Conservation (phyloP, 2,113 vertebrate species). For the Sphaerodactylus townsendi region DNA sequence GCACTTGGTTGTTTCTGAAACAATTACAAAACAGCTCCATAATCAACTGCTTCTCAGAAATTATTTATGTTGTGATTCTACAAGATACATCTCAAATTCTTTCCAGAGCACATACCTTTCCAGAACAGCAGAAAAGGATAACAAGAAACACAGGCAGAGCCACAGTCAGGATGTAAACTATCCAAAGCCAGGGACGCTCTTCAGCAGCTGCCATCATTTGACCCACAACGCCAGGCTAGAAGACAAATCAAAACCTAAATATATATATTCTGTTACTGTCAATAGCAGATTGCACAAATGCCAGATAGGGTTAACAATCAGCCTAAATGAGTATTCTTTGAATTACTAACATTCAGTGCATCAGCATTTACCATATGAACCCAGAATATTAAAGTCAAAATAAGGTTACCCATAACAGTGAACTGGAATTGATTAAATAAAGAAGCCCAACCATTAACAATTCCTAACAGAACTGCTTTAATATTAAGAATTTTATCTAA, state of each 20-base stretch:
- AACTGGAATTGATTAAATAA: not conserved
- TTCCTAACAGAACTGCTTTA: not conserved
- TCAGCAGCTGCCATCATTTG: constrained; percentile 95
- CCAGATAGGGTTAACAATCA: too few species aligned
- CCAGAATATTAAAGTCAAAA: not conserved
- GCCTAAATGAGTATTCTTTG: not conserved
- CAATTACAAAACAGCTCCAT: not conserved
- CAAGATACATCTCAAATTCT: not conserved
- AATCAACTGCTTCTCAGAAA: not conserved
- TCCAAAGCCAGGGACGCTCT: constrained; percentile 96
- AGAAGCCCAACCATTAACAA: not conserved
- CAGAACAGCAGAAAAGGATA: constrained; percentile 95
- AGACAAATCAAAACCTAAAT: constrained; percentile 32
- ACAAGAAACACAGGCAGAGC: constrained; percentile 91
- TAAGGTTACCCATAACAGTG: not conserved
- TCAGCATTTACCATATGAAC: too few species aligned
- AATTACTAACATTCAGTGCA: too few species aligned
- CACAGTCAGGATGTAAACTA: constrained; percentile 93
- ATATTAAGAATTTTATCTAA: not conserved
- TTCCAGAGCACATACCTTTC: constrained; percentile 83
- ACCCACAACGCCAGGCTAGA: constrained; percentile 88
- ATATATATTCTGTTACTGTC: not conserved
- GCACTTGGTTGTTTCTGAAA: constrained; percentile 86
- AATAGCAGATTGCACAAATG: not conserved
- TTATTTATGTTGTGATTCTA: not conserved